Conservation (phyloP, 2,888 invertebrate genomes). For the Dastarcus helophoroides region DNA sequence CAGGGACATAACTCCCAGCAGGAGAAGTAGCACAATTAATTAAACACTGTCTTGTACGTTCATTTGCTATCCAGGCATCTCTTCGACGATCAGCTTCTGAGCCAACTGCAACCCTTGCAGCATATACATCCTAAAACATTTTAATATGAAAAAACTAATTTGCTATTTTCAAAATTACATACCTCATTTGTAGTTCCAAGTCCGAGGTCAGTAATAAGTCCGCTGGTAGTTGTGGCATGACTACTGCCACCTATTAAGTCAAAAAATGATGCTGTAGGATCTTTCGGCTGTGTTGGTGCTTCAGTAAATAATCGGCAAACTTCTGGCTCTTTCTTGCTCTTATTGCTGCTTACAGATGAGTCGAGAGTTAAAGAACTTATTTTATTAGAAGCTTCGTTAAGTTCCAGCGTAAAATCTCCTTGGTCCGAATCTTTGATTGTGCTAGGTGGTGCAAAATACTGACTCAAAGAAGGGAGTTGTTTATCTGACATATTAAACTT, state of each 20-base stretch:
- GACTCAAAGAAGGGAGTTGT: conserved; percentile 44
- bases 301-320: conserved; percentile 40
- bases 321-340: conserved; percentile 33
- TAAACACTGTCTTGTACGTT: conserved; percentile 58
- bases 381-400: conserved; percentile 23
- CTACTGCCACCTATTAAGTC: conserved; percentile 32
- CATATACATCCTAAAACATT: conserved; percentile 27
- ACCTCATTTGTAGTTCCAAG: conserved; percentile 19
- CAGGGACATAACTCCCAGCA: conserved; percentile 58
- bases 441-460: conserved; percentile 44
- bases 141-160: background rate
- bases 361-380: conserved; percentile 18
- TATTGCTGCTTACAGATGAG: conserved; percentile 15
- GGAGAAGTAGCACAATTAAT: conserved; percentile 52
- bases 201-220: conserved; percentile 23
- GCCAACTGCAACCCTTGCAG: conserved; percentile 33
- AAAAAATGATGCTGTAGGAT: conserved; percentile 38
- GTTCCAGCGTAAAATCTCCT: conserved; percentile 21
- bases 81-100: conserved; percentile 48
- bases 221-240: conserved; percentile 12
- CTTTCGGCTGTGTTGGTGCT: conserved; percentile 31
- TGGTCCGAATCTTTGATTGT: conserved; percentile 25
- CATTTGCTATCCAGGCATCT: conserved; percentile 75
- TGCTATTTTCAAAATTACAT: conserved; percentile 6
- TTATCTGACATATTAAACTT: conserved; percentile 36